Conservation (phyloP, 2,797 vertebrate genomes). For the Hirundo rustica region DNA sequence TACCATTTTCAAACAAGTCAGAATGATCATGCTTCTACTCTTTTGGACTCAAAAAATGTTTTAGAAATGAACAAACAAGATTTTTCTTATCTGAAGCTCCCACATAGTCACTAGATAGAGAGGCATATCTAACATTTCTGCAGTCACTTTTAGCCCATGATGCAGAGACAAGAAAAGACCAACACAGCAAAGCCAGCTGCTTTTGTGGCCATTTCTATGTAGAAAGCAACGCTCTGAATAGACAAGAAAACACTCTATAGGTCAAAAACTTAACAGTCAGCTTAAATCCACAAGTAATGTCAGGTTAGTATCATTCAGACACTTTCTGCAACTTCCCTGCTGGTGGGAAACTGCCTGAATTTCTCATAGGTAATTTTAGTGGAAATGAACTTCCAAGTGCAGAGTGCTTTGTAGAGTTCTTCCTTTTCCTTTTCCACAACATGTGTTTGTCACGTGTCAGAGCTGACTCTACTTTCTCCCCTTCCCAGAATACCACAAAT, state of each 20-base stretch:
- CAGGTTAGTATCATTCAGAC: neutral
- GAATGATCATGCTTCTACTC: neutral
- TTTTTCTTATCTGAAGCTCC: neutral
- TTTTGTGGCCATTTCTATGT: neutral
- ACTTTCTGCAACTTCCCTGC: neutral
- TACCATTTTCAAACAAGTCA: neutral
- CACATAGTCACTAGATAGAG: neutral
- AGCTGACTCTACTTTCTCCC: constrained; percentile 52
- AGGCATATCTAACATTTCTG: neutral
- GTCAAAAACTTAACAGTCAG: neutral
- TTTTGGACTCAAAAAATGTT: neutral
- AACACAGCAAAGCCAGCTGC: neutral
- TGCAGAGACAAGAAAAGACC: neutral
- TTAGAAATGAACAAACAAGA: neutral
- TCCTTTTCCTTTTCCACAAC: neutral
- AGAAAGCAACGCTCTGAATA: neutral
- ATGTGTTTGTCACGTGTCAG: neutral
- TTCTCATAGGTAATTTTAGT: neutral
- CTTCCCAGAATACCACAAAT: constrained; percentile 73
- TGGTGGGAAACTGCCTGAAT: neutral
- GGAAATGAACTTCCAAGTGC: constrained; percentile 13
- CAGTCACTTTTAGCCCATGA: neutral
- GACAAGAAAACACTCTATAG: neutral
- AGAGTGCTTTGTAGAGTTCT: neutral
- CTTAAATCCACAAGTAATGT: neutral